Percentiles rank a stretch among this genome's conserved stretches.
phyloP scores from a whole-genome alignment of 2,797 vertebrate genomes.

The Gallinago stenura region DNA sequence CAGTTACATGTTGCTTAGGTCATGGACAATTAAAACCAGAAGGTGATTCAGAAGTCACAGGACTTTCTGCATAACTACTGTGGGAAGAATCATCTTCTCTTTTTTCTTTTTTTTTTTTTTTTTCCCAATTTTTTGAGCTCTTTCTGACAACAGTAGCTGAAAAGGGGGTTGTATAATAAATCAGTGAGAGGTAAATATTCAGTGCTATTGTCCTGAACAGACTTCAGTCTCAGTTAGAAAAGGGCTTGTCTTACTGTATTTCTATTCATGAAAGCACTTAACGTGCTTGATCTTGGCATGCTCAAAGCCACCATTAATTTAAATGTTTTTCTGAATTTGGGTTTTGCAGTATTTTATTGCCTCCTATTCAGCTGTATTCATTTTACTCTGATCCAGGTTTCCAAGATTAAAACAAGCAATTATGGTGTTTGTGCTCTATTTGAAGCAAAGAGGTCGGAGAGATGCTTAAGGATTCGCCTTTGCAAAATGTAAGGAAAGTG shows the following conservation, averaged over 20 bases:
- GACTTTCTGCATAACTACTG: not conserved
- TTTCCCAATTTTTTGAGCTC: not conserved
- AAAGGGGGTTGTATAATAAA: not conserved
- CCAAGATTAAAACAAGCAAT: not conserved
- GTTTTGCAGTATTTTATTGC: not conserved
- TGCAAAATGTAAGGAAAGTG: not conserved
- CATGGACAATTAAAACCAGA: not conserved
- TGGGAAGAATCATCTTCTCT: not conserved
- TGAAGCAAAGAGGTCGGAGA: not conserved
- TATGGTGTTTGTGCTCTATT: not conserved
- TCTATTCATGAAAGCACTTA: not conserved
- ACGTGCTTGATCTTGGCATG: not conserved
- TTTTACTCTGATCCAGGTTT: not conserved
- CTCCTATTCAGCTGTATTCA: not conserved
- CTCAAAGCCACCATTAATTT: not conserved
- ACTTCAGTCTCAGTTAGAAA: not conserved
- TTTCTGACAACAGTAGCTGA: not conserved
- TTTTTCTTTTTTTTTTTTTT: accelerated
- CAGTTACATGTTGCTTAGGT: not conserved
- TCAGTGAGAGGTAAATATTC: not conserved
- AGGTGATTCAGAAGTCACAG: not conserved
- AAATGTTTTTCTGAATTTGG: not conserved
- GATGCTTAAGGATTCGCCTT: not conserved
- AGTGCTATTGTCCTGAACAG: not conserved
- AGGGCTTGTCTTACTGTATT: not conserved